Conservation (phyloP, 2,113 vertebrate species). For the Dicentrarchus labrax region DNA sequence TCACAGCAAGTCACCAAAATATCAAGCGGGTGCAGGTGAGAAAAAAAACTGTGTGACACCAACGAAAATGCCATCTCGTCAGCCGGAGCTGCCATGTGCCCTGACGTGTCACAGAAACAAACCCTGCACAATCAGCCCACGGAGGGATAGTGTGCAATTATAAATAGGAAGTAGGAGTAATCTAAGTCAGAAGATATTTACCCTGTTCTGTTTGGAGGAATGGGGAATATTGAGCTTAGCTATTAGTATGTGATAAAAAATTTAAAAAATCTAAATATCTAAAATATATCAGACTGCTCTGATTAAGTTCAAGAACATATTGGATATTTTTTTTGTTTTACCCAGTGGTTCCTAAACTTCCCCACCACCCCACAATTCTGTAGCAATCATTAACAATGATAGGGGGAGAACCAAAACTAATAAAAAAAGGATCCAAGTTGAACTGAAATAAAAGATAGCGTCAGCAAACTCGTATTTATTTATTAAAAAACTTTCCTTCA, state of each 20-base stretch:
- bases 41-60: not conserved
- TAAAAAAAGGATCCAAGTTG: too few species aligned
- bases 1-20: not conserved
- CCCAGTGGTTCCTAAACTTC: too few species aligned
- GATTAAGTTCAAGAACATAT: not conserved
- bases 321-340: too few species aligned
- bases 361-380: too few species aligned
- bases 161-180: not conserved
- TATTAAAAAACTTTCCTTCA: too few species aligned
- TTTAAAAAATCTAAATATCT: not conserved
- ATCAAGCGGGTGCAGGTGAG: not conserved
- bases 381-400: too few species aligned
- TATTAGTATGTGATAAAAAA: not conserved
- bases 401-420: too few species aligned
- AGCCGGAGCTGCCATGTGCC: not conserved
- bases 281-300: not conserved
- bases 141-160: not conserved
- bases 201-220: not conserved
- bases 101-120: slow-evolving; percentile 15
- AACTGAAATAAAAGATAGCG: too few species aligned
- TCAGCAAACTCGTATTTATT: too few species aligned
- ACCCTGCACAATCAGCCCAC: not conserved
- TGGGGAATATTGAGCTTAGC: not conserved
- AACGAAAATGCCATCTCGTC: not conserved
- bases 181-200: too few species aligned